A percentile compares a stretch with the other conserved stretches of the same genome.
Conservation (phyloP, 1,140 invertebrate species). For the Halyomorpha halys region DNA sequence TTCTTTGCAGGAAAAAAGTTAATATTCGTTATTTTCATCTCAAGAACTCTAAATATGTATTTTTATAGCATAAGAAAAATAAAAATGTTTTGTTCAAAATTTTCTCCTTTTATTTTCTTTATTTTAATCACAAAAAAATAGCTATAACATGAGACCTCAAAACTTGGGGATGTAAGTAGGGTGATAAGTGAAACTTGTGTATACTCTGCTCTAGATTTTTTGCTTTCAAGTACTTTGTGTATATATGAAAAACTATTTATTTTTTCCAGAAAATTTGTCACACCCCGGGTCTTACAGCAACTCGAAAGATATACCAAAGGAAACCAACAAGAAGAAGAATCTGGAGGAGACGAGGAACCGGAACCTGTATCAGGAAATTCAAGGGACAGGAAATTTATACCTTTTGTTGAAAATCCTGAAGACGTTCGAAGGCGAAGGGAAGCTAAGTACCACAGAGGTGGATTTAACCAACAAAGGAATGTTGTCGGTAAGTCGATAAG, state of each 20-base stretch:
- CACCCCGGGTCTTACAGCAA: slow-evolving; percentile 28
- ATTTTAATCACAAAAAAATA: no score
- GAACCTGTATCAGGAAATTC: slow-evolving; percentile 34
- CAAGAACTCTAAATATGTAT: no score
- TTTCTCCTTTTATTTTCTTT: no score
- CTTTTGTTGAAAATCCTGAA: slow-evolving; percentile 67
- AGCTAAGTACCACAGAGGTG: slow-evolving; percentile 33
- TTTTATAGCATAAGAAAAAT: no score
- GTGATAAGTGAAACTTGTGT: no score
- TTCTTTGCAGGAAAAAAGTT: no score
- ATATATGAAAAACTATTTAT: slow-evolving; percentile 11
- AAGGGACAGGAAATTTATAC: slow-evolving; percentile 32
- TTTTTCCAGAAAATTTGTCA: slow-evolving; percentile 27
- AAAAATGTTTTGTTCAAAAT: no score
- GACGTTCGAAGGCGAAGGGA: slow-evolving; percentile 49
- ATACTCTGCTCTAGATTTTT: no score
- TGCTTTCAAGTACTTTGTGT: no score
- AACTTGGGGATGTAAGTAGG: no score
- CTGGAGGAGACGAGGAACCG: slow-evolving; percentile 38
- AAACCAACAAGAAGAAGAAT: slow-evolving; percentile 32
- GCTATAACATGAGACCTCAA: no score
- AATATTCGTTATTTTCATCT: no score
- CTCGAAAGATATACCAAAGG: slow-evolving; percentile 24
- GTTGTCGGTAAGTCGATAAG: slow-evolving; percentile 35
- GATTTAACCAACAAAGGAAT: slow-evolving; percentile 29